Evolutionary conservation across 2,888 invertebrate genomes (phyloP), one percentile per base, ranked within the genome.

Genomic region (Euphydryas editha): DNA sequence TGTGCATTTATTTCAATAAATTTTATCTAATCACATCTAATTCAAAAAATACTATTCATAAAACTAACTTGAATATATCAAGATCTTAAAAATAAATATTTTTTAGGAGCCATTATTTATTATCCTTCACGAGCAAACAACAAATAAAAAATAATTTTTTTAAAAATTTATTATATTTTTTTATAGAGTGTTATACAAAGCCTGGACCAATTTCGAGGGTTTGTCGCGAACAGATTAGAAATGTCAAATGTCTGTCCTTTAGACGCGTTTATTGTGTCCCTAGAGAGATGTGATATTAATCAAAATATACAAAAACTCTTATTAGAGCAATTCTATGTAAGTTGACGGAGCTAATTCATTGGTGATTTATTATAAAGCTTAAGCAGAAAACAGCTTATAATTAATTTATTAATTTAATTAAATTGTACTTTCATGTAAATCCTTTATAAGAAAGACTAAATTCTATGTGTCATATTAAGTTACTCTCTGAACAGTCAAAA

Each of bases 201-300:
- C 59, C 51, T 51, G 57, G 60, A 67, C 60, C 67, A 67, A 67
- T 69, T 66, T 66, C 39, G 60, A 60, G 57, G 37, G 62, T 69
- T 67, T 66, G 62, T 69, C 49, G 51, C 44, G 57, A 42, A 62
- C 62, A 63, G 69, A 69, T 69, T 69, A 69, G 59, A 55, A 49
- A 58, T 69, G 69, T 69, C 69, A 69, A 63, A 69, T 37, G 67
- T 62, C 67, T 63, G 62, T 63, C 67, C 54, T 51, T 67, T 60
- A 66, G 61, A 67, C 15, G 60, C 60, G 58, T 67, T 69, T 55
- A 63, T 66, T 39, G 56, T 63, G 63, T 61, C 46, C 59, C 37
- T 24, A 51, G 24, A 44, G 54, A 15, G 54, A 59, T 39, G 49
- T n/a, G n/a, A n/a, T n/a, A n/a, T n/a, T n/a, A n/a, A n/a, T n/a